phyloP scores from a whole-genome alignment of 2,888 invertebrate species.

The Athalia circularis region DNA sequence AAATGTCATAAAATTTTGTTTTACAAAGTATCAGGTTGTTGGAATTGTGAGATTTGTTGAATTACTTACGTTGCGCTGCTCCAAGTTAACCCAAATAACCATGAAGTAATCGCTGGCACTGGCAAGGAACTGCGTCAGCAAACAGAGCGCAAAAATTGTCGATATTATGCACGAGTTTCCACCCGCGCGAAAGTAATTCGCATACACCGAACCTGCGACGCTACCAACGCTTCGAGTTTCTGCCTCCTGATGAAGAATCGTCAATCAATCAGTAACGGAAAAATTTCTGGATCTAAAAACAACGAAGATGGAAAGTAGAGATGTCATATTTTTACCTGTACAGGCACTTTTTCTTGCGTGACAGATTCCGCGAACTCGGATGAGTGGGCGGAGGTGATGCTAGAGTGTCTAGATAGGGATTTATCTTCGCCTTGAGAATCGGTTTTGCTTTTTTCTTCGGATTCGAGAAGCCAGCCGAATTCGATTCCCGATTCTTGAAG shows the following conservation, averaged over 20 bases:
- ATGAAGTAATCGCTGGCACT: constrained; percentile 88
- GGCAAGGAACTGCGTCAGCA: constrained; percentile 82
- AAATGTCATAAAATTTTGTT: too few species aligned
- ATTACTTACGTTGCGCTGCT: constrained; percentile 60
- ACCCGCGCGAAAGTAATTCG: constrained; percentile 83
- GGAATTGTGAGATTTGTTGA: too few species aligned
- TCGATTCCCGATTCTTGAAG: constrained; percentile 85
- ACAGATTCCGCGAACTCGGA: constrained; percentile 62
- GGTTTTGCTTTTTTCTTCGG: constrained; percentile 71
- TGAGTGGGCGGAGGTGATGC: constrained; percentile 67
- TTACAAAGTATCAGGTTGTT: too few species aligned
- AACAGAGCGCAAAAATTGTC: constrained; percentile 79
- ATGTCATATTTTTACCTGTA: constrained; percentile 56
- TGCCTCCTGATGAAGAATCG: constrained; percentile 56
- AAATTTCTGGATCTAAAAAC: not conserved
- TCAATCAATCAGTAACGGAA: constrained; percentile 2
- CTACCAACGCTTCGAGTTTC: constrained; percentile 76
- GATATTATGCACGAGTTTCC: constrained; percentile 80
- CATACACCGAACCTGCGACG: constrained; percentile 80
- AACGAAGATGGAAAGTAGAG: not conserved
- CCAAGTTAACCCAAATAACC: constrained; percentile 80
- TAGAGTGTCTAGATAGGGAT: constrained; percentile 67
- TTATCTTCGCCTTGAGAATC: constrained; percentile 44
- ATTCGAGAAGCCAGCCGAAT: constrained; percentile 83
- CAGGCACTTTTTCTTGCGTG: constrained; percentile 58